Percentiles rank a stretch among this genome's conserved stretches.
These are phyloP conservation scores for Notocelia uddmanniana DNA, from an alignment of 2,888 invertebrate species.

Conservation along the genomic window DNA sequence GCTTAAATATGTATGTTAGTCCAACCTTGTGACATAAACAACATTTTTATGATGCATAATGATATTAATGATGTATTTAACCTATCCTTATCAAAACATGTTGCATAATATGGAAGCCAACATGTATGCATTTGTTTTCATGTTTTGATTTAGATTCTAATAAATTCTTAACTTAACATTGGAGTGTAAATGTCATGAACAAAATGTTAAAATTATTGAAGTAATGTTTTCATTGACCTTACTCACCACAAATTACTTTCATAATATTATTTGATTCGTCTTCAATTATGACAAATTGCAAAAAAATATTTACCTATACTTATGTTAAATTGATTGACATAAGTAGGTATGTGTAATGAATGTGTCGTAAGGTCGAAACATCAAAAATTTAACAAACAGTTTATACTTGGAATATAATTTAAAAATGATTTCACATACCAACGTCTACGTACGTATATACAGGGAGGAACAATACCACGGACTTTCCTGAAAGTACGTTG, in stretches of 20 bases:
- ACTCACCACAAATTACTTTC: neutral
- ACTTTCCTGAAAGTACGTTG: too few relatives aligned
- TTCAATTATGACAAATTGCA: neutral
- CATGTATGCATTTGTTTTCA: neutral
- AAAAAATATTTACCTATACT: neutral
- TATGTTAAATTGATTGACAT: too few relatives aligned
- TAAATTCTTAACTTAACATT: constrained; percentile 1
- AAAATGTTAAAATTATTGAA: neutral
- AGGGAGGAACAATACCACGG: too few relatives aligned
- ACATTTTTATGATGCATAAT: neutral
- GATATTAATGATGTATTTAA: neutral
- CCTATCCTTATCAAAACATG: neutral
- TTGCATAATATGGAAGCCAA: neutral
- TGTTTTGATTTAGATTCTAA: neutral
- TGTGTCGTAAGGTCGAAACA: too few relatives aligned
- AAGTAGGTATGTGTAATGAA: too few relatives aligned
- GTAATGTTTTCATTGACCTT: neutral
- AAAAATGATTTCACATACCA: too few relatives aligned
- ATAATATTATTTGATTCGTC: neutral
- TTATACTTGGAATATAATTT: too few relatives aligned
- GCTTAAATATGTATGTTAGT: too few relatives aligned
- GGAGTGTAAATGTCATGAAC: constrained; percentile 21
- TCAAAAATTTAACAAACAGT: too few relatives aligned
- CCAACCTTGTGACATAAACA: too few relatives aligned
- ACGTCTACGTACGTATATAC: too few relatives aligned